Evolutionary conservation across 2,888 invertebrate genomes (phyloP).

Genomic region (Halictus quadricinctus): DNA sequence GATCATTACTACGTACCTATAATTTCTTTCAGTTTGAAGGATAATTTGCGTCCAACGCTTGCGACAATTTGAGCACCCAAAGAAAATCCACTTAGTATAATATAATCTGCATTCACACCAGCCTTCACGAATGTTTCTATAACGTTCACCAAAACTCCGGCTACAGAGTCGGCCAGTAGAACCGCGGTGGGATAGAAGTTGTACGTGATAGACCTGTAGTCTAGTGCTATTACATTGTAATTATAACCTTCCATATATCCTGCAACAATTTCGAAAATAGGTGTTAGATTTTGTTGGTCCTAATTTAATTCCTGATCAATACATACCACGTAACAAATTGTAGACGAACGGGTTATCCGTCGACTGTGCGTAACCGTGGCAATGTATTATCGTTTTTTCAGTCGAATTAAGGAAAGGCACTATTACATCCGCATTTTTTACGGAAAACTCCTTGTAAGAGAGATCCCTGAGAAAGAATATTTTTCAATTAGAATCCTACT

Average conservation of each 20-base stretch:
- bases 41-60: neutral
- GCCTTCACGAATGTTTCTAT: accelerated
- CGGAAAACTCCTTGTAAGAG: neutral
- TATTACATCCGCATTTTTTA: accelerated
- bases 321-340: neutral
- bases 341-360: neutral
- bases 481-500: neutral
- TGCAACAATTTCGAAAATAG: neutral
- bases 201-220: neutral
- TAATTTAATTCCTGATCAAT: neutral
- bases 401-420: neutral
- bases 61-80: neutral
- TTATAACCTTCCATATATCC: neutral
- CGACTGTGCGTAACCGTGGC: neutral
- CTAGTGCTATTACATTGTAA: neutral
- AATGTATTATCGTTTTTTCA: neutral
- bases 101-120: accelerated
- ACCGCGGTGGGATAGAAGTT: neutral
- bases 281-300: neutral
- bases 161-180: neutral
- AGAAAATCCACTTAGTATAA: neutral
- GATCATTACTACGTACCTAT: neutral
- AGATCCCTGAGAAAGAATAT: neutral
- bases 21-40: accelerated
- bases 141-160: neutral